Percentiles rank a stretch among this genome's conserved stretches.
phyloP scores from a whole-genome alignment of 2,888 invertebrate species.

The Tenthredo amoena region DNA sequence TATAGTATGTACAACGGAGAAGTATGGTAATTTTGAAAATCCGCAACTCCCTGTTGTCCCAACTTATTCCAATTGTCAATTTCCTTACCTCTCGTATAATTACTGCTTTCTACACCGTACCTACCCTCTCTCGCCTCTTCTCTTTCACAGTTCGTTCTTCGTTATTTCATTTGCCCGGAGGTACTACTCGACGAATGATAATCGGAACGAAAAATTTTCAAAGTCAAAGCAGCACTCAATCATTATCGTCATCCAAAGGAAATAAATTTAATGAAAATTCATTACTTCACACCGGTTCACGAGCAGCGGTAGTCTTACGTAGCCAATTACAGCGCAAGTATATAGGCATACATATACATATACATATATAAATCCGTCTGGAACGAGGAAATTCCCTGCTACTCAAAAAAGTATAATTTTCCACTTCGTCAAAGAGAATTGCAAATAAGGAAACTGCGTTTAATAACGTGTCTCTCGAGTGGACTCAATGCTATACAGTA shows the following conservation, averaged over 20 bases:
- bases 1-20: background rate
- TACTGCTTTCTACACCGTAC: background rate
- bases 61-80: background rate
- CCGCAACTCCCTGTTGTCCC: background rate
- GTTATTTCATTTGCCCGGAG: too few species aligned
- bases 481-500: background rate
- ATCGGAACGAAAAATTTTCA: background rate
- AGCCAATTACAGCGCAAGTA: background rate
- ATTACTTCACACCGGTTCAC: background rate
- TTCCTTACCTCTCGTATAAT: background rate
- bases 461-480: background rate
- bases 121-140: too few species aligned
- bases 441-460: background rate
- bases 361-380: background rate
- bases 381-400: background rate
- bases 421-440: slow-evolving; percentile 7
- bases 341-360: background rate
- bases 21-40: background rate
- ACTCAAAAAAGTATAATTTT: background rate
- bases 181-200: background rate
- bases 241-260: background rate
- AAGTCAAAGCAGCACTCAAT: background rate
- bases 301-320: background rate
- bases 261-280: background rate
- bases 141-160: too few species aligned